Conservation (phyloP, 2,888 invertebrate genomes). For the Microctonus brassicae region DNA sequence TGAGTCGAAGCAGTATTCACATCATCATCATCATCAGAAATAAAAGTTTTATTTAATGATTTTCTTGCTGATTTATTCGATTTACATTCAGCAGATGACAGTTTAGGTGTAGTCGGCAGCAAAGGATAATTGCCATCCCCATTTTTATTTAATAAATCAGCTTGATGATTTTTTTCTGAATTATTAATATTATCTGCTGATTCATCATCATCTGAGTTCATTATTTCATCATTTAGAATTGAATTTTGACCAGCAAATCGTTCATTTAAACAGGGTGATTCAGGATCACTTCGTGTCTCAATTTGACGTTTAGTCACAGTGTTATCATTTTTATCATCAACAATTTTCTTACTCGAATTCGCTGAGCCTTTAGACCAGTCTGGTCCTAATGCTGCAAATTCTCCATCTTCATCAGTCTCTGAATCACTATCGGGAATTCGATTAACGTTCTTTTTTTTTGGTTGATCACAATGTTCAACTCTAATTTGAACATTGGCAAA, state of each 20-base stretch:
- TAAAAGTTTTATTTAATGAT: neutral
- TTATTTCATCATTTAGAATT: neutral
- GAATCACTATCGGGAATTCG: conserved; percentile 28
- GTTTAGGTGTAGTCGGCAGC: no score
- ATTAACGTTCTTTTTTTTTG: neutral
- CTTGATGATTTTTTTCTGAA: neutral
- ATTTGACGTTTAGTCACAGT: conserved; percentile 27
- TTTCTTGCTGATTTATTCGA: no score
- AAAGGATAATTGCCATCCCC: no score
- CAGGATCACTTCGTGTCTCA: conserved; percentile 33
- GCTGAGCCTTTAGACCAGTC: neutral
- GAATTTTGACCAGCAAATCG: conserved; percentile 36
- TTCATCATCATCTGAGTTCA: neutral
- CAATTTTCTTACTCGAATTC: neutral
- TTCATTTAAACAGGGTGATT: neutral
- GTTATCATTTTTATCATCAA: neutral
- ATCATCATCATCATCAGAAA: conserved; percentile 18
- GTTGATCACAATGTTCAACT: neutral
- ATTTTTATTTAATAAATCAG: no score
- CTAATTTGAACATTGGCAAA: neutral
- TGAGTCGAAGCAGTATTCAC: neutral
- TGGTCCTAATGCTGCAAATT: conserved; percentile 21
- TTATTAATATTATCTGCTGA: no score
- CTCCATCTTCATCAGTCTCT: conserved; percentile 41
- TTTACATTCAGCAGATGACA: conserved; percentile 9